Conservation (phyloP, 2,888 invertebrate species). For the Creontiades dilutus region DNA sequence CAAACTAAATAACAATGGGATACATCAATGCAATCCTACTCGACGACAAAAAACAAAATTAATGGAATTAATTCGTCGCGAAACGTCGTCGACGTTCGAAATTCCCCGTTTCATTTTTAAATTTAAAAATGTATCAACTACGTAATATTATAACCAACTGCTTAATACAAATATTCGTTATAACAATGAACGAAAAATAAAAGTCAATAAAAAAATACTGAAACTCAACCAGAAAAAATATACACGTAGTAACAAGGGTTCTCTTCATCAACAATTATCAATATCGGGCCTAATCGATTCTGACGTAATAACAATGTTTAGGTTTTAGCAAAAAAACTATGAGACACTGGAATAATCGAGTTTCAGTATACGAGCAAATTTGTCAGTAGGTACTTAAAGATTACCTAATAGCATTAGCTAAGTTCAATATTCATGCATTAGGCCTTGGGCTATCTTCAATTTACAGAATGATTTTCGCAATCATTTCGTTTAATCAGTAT, state of each 20-base stretch:
- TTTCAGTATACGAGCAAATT: background rate
- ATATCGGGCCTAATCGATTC: background rate
- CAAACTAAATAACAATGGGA: conserved; percentile 59
- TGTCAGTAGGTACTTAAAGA: background rate
- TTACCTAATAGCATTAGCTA: background rate
- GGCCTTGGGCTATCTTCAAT: conserved; percentile 18
- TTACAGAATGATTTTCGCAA: background rate
- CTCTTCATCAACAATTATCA: conserved; percentile 33
- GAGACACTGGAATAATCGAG: background rate
- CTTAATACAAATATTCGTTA: conserved; percentile 24
- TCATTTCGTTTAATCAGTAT: background rate
- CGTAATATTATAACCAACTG: conserved; percentile 17
- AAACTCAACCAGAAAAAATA: conserved; percentile 60
- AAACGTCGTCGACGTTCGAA: background rate
- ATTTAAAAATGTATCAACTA: conserved; percentile 11
- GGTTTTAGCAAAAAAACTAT: background rate
- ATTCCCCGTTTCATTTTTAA: conserved; percentile 24
- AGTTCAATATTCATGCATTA: conserved; percentile 14
- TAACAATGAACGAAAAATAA: conserved; percentile 56
- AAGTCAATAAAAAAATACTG: conserved; percentile 58
- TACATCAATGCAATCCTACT: conserved; percentile 36
- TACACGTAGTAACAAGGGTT: conserved; percentile 35
- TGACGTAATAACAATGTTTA: conserved; percentile 16
- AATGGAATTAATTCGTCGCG: conserved; percentile 5
- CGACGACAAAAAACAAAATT: conserved; percentile 11